These are phyloP conservation scores for Corythaixoides concolor DNA, from an alignment of 2,113 vertebrate species.

Conservation along the genomic window DNA sequence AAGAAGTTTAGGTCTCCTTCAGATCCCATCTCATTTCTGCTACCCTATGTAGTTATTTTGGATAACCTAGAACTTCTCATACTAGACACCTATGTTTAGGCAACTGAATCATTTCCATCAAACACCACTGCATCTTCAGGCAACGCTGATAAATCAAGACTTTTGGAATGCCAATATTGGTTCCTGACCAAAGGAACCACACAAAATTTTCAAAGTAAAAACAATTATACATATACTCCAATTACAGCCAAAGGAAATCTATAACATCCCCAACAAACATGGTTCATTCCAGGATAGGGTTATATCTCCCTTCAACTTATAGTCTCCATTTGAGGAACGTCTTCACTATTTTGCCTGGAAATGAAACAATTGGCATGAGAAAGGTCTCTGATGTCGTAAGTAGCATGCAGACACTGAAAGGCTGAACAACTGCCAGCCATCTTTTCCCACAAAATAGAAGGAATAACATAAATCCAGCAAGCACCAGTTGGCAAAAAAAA, in stretches of 20 bases:
- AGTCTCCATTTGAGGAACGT: neutral
- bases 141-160: neutral
- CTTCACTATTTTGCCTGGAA: neutral
- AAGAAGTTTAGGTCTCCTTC: neutral
- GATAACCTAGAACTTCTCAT: neutral
- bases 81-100: neutral
- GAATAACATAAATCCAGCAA: neutral
- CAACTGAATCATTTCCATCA: neutral
- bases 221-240: neutral
- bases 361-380: neutral
- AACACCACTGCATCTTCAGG: neutral
- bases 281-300: neutral
- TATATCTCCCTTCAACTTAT: neutral
- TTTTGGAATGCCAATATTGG: neutral
- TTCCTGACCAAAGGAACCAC: neutral
- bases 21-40: neutral
- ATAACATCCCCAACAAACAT: neutral
- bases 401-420: neutral
- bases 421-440: neutral
- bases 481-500: neutral
- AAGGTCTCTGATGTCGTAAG: neutral
- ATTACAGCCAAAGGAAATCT: neutral
- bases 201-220: neutral
- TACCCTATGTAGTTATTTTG: neutral
- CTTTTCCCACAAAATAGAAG: neutral